Conservation (phyloP, 2,113 vertebrate species). For the Corapipo altera region DNA sequence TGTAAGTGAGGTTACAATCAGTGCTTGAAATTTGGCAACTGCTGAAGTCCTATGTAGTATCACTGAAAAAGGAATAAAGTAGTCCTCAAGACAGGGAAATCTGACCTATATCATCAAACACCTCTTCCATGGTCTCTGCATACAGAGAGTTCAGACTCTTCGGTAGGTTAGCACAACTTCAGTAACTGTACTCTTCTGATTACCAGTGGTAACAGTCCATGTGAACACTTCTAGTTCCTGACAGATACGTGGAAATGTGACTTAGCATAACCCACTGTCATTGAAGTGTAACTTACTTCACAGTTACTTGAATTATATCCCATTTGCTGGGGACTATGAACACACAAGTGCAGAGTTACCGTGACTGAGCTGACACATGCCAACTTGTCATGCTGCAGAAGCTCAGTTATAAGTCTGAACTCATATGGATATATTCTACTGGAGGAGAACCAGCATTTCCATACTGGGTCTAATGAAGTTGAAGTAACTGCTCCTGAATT, state of each 20-base stretch:
- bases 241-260: background rate
- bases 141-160: background rate
- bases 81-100: background rate
- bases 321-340: background rate
- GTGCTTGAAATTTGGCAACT: background rate
- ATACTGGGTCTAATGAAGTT: background rate
- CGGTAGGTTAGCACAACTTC: background rate
- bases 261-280: background rate
- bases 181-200: background rate
- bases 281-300: background rate
- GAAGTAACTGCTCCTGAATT: background rate
- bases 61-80: conserved; percentile 10
- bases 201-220: background rate
- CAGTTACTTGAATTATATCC: background rate
- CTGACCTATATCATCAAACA: background rate
- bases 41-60: background rate
- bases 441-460: background rate
- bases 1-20: background rate
- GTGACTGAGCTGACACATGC: background rate
- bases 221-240: background rate
- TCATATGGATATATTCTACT: background rate
- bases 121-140: background rate
- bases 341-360: rapidly evolving
- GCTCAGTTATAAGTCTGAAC: background rate
- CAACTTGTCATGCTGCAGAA: background rate